Base-by-base conservation (phyloP, 2,113 vertebrate species). In the Telmatochromis brachygnathus region DNA sequence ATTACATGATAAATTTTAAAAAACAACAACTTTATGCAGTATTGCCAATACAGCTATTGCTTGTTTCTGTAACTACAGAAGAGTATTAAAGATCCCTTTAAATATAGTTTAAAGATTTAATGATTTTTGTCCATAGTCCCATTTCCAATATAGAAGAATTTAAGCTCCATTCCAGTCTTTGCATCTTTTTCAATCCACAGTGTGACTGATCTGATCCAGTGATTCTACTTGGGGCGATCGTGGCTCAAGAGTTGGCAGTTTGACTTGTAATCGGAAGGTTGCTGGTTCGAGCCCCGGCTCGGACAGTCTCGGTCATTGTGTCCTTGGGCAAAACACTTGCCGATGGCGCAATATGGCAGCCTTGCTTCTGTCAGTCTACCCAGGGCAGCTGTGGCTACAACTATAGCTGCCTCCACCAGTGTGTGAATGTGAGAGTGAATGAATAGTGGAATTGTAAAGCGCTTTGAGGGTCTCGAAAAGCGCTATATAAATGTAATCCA, bases 1-100 rank as follows among this genome's bases (percentile, higher is more conserved):
- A 5, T 23, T 45, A 45, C 35, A 73, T 6, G 4, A 5, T 6
- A 19, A 33, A 62, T 62, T 3, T 0, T 0, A 5, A 37, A 14
- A 10, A 7, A 7, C 3, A 1, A 8, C 0, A 9, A 6, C 37
- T 2, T 14, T 23, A 9, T 14, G 65, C n/a, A 17, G 65, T 45
- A 9, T 21, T 23, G n/a, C 11, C n/a, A 68, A 5, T 21, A 65
- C 3, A 65, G 10, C 10, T 19, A 21, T 37, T 68, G 33, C 33
- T 12, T 35, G 35, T 39, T 23, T 70, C 33, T 68, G n/a, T 42
- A 39, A 14, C 8, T 39, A 73, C 37, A 45, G 5, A 26, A 45
- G 13, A 45, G 37, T 73, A 23, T 23, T 73, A 42, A 45, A 26
- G 2, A 73, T 45, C 65, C 5, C 65, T 45, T 73, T 73, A 73